Base-by-base conservation (phyloP, 2,797 vertebrate species). In the Pachyuromys duprasi region DNA sequence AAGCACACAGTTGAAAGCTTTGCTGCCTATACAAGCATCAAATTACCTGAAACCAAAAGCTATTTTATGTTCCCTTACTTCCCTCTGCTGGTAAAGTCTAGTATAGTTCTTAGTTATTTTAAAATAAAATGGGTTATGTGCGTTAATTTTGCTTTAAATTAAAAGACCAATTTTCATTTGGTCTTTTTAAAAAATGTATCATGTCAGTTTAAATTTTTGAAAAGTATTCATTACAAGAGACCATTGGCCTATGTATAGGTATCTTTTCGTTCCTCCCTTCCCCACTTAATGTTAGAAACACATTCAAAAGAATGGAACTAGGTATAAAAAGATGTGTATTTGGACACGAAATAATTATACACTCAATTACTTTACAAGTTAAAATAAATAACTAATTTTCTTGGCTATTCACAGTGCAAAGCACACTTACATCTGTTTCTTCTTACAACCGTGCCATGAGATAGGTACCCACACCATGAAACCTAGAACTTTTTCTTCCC, bases 1-100 rank as follows among this genome's bases (percentile, higher is more conserved):
- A 95, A 49, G 8, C 17, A 89, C 31, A 76, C 26, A 96, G 53
- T 95, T 93, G 79, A 0, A 0, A 89, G 94, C 55, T 89, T 95
- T 4, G 0, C 24, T 97, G 82, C 72, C 81, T 97, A 65, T 96
- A 96, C 96, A 93, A 83, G 65, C 45, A 65, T 36, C 67, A 84
- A 60, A 20, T 93, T 93, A 86, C 18, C 67, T 95, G 90, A 93
- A 57, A 15, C 86, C 92, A 92, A 57, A 49, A 97, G 88, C 75
- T 81, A 22, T 96, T 98, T 79, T 84, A 67, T 84, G 93, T 96
- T 96, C 90, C 93, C 93, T 96, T 97, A 98, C 98, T 97, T 84
- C 98, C 98, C 98, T 98, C 98, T 98, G 93, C 98, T 98, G 98
- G 95, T 63, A 67, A 95, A 57, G 36, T 75, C 63, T 39, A 79